Evolutionary conservation across 1,140 invertebrate genomes (phyloP).

Genomic region (Heliconius himera): DNA sequence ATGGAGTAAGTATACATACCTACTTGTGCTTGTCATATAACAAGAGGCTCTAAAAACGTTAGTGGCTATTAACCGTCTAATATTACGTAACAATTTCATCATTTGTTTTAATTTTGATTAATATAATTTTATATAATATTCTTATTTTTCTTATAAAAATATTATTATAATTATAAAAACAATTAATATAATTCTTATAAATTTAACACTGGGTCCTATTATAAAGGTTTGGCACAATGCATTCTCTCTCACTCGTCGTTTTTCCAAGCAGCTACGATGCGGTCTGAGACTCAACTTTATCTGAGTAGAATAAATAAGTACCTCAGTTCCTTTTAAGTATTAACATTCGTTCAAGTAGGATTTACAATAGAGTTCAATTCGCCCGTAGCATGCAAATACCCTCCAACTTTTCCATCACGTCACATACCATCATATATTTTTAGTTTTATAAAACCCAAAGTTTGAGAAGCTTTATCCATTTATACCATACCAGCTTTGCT

Average conservation of each 20-base stretch:
- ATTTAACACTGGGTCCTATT: no score
- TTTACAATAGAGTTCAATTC: background rate
- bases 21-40: background rate
- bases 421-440: background rate
- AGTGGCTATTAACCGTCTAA: background rate
- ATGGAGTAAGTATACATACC: background rate
- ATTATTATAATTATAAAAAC: no score
- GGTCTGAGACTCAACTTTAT: no score
- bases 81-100: background rate
- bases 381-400: background rate
- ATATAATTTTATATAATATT: no score
- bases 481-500: slow-evolving; percentile 9
- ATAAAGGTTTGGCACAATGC: no score
- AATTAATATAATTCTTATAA: no score
- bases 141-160: no score
- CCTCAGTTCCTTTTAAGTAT: no score
- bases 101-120: background rate
- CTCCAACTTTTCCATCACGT: background rate
- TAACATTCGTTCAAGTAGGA: no score
- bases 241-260: no score
- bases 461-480: background rate
- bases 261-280: no score
- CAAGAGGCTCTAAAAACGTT: background rate
- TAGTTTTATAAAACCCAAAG: background rate
- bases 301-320: no score